Percentiles rank a stretch among this genome's conserved stretches.
These are phyloP conservation scores for Pycnomerus fuliginosus DNA, from an alignment of 2,888 invertebrate species.

Conservation along the genomic window DNA sequence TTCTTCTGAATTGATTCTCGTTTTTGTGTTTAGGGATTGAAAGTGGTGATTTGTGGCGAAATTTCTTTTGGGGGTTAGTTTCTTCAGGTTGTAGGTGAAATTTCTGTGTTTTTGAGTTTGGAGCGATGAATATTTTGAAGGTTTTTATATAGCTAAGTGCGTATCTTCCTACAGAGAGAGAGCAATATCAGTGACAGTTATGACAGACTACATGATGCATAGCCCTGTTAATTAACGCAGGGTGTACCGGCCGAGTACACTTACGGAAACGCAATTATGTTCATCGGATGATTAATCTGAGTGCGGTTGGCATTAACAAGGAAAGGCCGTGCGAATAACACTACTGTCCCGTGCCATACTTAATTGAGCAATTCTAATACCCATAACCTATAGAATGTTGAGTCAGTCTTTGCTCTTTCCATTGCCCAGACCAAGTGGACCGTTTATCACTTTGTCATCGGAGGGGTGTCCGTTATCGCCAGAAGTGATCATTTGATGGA, in stretches of 20 bases:
- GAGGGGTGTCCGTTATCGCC: not conserved
- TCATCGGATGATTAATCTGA: slow-evolving; percentile 47
- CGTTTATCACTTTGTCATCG: not conserved
- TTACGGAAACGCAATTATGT: slow-evolving; percentile 50
- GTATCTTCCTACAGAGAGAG: too few species aligned
- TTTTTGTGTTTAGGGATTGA: too few species aligned
- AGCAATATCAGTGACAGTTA: slow-evolving; percentile 34
- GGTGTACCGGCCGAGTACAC: slow-evolving; percentile 43
- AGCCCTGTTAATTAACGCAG: slow-evolving; percentile 46
- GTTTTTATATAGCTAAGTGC: too few species aligned
- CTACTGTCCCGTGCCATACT: slow-evolving; percentile 11
- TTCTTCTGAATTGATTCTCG: too few species aligned
- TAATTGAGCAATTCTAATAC: slow-evolving; percentile 36
- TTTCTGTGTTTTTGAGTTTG: too few species aligned
- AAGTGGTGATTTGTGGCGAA: too few species aligned
- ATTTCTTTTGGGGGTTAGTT: too few species aligned
- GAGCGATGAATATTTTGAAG: too few species aligned
- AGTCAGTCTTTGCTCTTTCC: slow-evolving; percentile 18
- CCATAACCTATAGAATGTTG: slow-evolving; percentile 38
- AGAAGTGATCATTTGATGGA: not conserved
- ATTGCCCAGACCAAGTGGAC: too few species aligned
- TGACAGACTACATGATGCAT: slow-evolving; percentile 43
- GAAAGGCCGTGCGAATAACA: slow-evolving; percentile 31
- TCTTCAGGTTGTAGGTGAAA: too few species aligned
- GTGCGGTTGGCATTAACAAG: slow-evolving; percentile 38